phyloP scores from a whole-genome alignment of 2,113 vertebrate genomes.

The Pachypanchax playfairii region DNA sequence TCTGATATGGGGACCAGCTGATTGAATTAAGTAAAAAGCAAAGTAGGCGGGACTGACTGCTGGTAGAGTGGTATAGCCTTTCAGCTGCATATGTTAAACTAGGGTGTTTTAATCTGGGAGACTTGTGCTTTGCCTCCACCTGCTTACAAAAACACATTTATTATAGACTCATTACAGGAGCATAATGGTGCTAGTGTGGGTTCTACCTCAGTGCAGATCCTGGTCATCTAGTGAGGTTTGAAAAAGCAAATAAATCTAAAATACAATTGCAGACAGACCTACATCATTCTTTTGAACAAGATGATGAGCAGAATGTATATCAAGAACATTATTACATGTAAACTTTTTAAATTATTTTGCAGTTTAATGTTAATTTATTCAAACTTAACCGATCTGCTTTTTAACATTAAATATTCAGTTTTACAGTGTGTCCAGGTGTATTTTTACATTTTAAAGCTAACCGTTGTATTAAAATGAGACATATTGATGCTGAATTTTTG shows the following conservation, averaged over 20 bases:
- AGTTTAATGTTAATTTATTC: too few relatives aligned
- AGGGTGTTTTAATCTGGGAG: conserved; percentile 50
- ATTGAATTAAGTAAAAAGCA: conserved; percentile 82
- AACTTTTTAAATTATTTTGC: neutral
- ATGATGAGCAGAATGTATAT: too few relatives aligned
- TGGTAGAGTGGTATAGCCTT: conserved; percentile 34
- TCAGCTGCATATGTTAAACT: conserved; percentile 44
- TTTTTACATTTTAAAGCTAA: too few relatives aligned
- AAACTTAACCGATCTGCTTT: too few relatives aligned
- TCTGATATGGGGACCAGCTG: conserved; percentile 74
- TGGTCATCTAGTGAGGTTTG: conserved; percentile 4
- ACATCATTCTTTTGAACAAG: too few relatives aligned
- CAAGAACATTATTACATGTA: too few relatives aligned
- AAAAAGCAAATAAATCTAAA: conserved; percentile 11
- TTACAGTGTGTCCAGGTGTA: too few relatives aligned
- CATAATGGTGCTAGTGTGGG: conserved; percentile 24
- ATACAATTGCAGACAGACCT: conserved; percentile 1
- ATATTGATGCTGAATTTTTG: too few relatives aligned
- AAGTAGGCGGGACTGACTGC: conserved; percentile 55
- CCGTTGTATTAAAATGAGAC: too few relatives aligned
- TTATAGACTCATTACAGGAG: conserved; percentile 44
- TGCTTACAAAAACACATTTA: conserved; percentile 26
- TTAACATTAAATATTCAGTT: too few relatives aligned
- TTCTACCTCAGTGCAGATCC: conserved; percentile 16
- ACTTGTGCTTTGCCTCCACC: conserved; percentile 9